These are phyloP conservation scores for Mormoops blainvillei DNA, from an alignment of 2,113 vertebrate genomes.

Conservation along the genomic window DNA sequence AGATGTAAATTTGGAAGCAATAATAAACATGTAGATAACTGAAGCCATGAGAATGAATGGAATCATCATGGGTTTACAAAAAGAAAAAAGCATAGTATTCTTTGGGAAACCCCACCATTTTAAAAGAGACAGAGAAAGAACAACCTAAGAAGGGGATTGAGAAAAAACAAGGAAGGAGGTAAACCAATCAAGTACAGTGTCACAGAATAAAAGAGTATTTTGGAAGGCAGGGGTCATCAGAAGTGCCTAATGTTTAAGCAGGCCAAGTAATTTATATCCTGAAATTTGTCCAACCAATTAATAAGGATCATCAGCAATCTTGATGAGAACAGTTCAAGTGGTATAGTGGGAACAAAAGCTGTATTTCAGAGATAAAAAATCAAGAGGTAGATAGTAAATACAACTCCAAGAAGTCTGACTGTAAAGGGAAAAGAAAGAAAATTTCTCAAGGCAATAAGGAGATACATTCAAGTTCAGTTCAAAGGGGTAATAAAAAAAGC, in stretches of 20 bases:
- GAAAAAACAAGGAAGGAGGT: neutral
- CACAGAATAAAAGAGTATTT: neutral
- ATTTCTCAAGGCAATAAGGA: neutral
- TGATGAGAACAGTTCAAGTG: neutral
- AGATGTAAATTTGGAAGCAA: neutral
- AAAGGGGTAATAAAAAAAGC: neutral
- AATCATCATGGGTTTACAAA: neutral
- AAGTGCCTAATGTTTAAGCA: neutral
- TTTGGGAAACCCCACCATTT: neutral
- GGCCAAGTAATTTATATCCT: neutral
- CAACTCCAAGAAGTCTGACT: neutral
- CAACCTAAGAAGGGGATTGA: neutral
- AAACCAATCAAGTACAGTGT: neutral
- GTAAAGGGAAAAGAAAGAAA: neutral
- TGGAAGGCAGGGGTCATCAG: neutral
- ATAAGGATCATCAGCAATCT: neutral
- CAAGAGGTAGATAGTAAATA: neutral
- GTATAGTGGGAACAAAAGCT: neutral
- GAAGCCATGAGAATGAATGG: neutral
- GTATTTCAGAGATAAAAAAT: neutral
- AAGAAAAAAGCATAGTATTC: neutral
- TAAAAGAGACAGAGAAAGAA: neutral
- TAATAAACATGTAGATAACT: neutral
- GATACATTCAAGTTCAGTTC: neutral
- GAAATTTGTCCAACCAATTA: neutral